Base-by-base conservation (phyloP, 2,888 invertebrate species). In the Podotricha telesiphe region DNA sequence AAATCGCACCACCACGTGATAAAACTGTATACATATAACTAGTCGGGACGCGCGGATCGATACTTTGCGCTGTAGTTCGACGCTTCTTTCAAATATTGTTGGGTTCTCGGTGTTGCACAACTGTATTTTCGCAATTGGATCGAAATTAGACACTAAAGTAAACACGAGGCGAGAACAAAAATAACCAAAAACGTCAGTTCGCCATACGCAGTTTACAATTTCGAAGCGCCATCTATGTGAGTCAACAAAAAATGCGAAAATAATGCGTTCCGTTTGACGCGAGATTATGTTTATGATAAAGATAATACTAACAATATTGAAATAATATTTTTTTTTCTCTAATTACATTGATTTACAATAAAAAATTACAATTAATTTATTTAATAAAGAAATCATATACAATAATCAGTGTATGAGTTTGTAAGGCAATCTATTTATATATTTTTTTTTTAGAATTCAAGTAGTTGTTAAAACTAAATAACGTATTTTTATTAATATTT, bases 1-100 rank as follows among this genome's bases (percentile, higher is more conserved):
- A 93, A 93, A 93, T 92, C 79, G 92, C 93, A 93, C 93, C 90
- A 93, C 93, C 93, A 93, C 93, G 93, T 93, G 93, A 93, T 92
- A 89, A 85, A 87, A 88, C 88, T 92, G 91, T 92, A 89, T 91
- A 91, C 89, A 91, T 92, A 92, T 91, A 93, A 83, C 86, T 85
- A 87, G 83, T 86, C 86, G 83, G 84, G 86, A 86, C 86, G 82
- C 81, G 82, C 80, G 85, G 91, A 93, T 92, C 92, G 88, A 92
- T 93, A 93, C 82, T 84, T 76, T 84, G 79, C 80, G 78, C 78
- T 79, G 79, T 79, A 78, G 75, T 72, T 75, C 79, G 79, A 78
- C 76, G 74, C 80, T 84, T 77, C 82, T 80, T 78, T 76, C 80
- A 78, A 77, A 85, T 88, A 86, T 87, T 86, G 84, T 83, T 84